These are phyloP conservation scores for Cephus pulcher DNA, from an alignment of 2,888 invertebrate genomes.

Conservation along the genomic window DNA sequence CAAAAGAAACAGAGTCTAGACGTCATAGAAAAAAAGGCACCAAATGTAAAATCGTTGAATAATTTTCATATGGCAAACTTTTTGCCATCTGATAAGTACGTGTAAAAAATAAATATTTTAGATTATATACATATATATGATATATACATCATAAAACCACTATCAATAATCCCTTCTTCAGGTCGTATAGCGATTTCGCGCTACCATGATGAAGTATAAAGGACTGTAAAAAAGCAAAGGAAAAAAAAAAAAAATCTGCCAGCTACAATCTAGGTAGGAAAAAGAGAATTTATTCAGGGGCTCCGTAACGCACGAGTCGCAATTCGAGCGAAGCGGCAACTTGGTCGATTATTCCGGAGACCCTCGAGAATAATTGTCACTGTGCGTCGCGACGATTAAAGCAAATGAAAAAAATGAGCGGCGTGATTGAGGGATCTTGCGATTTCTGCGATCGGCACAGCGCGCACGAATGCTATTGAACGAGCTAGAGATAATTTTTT, in stretches of 20 bases:
- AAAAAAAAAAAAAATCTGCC: background rate
- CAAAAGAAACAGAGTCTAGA: background rate
- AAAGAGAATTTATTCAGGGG: background rate
- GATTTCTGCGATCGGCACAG: background rate
- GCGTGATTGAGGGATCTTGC: background rate
- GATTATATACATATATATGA: background rate
- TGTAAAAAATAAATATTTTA: background rate
- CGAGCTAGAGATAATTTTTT: background rate
- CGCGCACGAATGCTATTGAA: background rate
- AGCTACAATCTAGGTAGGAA: background rate
- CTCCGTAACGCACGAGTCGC: background rate
- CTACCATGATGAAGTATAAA: background rate
- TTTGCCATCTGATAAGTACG: background rate
- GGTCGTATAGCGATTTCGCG: background rate
- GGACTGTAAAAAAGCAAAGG: background rate
- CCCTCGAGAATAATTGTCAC: background rate
- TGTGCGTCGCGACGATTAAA: background rate
- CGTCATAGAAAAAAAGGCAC: background rate
- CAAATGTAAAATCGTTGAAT: background rate
- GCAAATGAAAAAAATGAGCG: background rate
- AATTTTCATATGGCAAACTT: background rate
- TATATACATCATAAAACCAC: background rate
- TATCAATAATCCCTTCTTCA: background rate
- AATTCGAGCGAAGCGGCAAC: background rate
- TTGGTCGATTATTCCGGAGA: background rate